Percentiles rank a stretch among this genome's conserved stretches.
These are phyloP conservation scores for Aeoliscus strigatus DNA, from an alignment of 2,797 vertebrate genomes.

Conservation along the genomic window DNA sequence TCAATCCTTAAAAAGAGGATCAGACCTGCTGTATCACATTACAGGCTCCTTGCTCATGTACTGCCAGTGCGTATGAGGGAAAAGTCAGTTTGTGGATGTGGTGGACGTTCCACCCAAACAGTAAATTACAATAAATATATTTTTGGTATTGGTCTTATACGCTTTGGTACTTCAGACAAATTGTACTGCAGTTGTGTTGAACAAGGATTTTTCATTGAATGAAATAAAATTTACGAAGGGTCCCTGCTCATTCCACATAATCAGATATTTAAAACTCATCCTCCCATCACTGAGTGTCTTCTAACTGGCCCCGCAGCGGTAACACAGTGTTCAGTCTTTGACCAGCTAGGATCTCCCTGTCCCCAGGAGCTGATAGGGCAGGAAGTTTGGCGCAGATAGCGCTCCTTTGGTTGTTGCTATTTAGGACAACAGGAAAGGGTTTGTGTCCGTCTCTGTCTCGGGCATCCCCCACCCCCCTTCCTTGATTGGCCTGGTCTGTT, in stretches of 20 bases:
- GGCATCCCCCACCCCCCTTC: constrained; percentile 14
- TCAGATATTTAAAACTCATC: constrained; percentile 5
- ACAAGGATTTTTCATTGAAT: too few species aligned
- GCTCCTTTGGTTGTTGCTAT: constrained; percentile 61
- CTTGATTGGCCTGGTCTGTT: constrained; percentile 55
- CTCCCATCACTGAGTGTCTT: constrained; percentile 10
- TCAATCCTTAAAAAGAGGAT: constrained; percentile 7
- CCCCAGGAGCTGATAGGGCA: constrained; percentile 47
- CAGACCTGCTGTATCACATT: constrained; percentile 3
- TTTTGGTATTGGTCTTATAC: too few species aligned
- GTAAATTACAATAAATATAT: too few species aligned
- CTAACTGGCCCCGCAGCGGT: constrained; percentile 1
- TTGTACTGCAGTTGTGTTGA: too few species aligned
- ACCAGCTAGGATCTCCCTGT: constrained; percentile 23
- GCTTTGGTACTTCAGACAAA: too few species aligned
- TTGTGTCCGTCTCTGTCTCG: constrained; percentile 54
- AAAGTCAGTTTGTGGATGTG: too few species aligned
- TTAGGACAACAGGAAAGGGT: constrained; percentile 67
- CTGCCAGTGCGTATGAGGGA: too few species aligned
- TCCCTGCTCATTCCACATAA: background rate
- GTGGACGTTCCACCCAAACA: too few species aligned
- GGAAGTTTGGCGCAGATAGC: constrained; percentile 55
- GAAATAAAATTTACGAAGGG: too few species aligned
- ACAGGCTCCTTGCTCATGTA: background rate
- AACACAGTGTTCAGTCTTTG: constrained; percentile 19